phyloP scores from a whole-genome alignment of 2,888 invertebrate species.

The Phyllotreta striolata region DNA sequence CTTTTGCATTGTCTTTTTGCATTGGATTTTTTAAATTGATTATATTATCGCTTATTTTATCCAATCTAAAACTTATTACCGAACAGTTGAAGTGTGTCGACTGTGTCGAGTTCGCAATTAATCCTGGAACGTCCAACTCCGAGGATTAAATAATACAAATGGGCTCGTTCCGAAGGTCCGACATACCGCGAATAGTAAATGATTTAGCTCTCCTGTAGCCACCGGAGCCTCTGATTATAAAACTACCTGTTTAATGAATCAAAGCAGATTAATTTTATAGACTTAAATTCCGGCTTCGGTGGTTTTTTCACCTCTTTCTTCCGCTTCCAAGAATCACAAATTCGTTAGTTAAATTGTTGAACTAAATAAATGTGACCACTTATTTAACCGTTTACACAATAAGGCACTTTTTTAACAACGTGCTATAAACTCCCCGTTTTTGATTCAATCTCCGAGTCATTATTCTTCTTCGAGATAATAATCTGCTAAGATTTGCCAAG shows the following conservation, averaged over 20 bases:
- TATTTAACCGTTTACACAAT: too few relatives aligned
- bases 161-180: conserved; percentile 22
- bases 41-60: too few relatives aligned
- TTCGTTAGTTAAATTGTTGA: too few relatives aligned
- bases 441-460: not conserved
- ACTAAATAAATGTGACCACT: too few relatives aligned
- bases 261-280: conserved; percentile 6
- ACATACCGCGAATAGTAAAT: conserved; percentile 28
- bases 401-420: too few relatives aligned
- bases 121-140: conserved; percentile 10
- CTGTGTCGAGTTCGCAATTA: conserved; percentile 19
- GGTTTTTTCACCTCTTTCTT: not conserved
- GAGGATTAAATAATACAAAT: conserved; percentile 33
- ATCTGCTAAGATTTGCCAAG: not conserved
- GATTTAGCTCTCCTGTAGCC: conserved; percentile 23
- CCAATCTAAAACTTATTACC: conserved; percentile 19
- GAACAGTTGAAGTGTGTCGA: conserved; percentile 5
- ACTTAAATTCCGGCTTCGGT: not conserved
- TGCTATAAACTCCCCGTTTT: too few relatives aligned
- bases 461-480: not conserved
- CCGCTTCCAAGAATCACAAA: too few relatives aligned
- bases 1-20: too few relatives aligned
- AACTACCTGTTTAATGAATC: conserved; percentile 8
- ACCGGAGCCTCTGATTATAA: not conserved
- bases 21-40: too few relatives aligned